Conservation (phyloP, 2,797 vertebrate genomes). For the Coregonus suidteri region DNA sequence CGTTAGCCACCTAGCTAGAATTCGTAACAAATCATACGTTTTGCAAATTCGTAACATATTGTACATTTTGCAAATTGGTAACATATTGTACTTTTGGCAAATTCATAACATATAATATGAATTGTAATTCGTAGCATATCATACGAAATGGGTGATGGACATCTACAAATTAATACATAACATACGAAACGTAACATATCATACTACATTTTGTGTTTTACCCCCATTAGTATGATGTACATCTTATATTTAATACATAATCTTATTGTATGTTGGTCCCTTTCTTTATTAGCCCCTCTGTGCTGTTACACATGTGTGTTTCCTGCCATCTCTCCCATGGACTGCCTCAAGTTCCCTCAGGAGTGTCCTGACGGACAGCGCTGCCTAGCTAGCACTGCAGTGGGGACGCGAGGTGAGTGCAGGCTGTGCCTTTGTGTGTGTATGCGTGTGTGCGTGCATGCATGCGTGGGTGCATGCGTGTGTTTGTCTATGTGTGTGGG, state of each 20-base stretch:
- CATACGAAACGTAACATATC: no score
- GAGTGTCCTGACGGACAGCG: constrained; percentile 71
- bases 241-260: background rate
- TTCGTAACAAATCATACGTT: no score
- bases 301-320: constrained; percentile 79
- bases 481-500: background rate
- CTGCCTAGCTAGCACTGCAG: constrained; percentile 72
- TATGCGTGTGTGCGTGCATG: background rate
- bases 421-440: constrained; percentile 16
- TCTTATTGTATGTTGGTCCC: background rate
- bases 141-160: no score
- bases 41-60: no score
- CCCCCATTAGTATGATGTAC: background rate
- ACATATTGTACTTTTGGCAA: no score
- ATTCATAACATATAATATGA: no score
- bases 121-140: no score
- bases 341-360: constrained; percentile 75
- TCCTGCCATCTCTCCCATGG: constrained; percentile 75
- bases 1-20: no score
- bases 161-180: no score
- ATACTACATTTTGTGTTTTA: background rate
- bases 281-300: constrained; percentile 59
- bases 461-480: constrained; percentile 1
- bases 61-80: no score
- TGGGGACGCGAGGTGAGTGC: constrained; percentile 66